These are phyloP conservation scores for Carlito syrichta DNA, from an alignment of 2,113 vertebrate species.

Conservation along the genomic window DNA sequence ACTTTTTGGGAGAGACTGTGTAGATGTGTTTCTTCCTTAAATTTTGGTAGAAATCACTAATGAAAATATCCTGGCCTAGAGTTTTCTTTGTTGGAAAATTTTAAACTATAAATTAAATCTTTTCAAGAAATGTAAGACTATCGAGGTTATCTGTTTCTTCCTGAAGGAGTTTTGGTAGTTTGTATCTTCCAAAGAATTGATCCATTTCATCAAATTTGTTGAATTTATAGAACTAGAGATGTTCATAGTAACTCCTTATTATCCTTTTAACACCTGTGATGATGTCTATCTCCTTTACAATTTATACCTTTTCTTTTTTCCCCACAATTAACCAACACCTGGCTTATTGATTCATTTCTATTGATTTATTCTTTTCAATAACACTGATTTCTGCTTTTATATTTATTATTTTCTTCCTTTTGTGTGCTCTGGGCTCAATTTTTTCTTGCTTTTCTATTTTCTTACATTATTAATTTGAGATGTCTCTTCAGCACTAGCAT, in stretches of 20 bases:
- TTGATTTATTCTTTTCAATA: not conserved
- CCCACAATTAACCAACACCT: too few species aligned
- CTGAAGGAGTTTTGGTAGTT: not conserved
- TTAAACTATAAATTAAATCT: not conserved
- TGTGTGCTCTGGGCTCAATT: not conserved
- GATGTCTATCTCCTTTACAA: not conserved
- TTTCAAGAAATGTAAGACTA: not conserved
- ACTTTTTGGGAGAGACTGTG: not conserved
- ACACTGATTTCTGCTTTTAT: not conserved
- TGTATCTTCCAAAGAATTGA: not conserved
- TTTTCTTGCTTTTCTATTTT: not conserved
- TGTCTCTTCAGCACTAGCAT: not conserved
- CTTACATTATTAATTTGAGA: not conserved
- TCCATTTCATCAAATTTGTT: not conserved
- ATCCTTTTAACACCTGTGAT: not conserved
- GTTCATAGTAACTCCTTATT: not conserved
- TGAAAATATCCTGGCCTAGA: not conserved
- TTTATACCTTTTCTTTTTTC: not conserved
- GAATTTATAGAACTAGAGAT: not conserved
- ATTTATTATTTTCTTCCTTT: not conserved
- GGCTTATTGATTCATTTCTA: too few species aligned
- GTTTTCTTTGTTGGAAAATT: not conserved
- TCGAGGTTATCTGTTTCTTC: not conserved
- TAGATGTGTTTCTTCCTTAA: not conserved
- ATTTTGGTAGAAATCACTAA: not conserved